Conservation (phyloP, 2,888 invertebrate species). For the Chymomyza procnemis region DNA sequence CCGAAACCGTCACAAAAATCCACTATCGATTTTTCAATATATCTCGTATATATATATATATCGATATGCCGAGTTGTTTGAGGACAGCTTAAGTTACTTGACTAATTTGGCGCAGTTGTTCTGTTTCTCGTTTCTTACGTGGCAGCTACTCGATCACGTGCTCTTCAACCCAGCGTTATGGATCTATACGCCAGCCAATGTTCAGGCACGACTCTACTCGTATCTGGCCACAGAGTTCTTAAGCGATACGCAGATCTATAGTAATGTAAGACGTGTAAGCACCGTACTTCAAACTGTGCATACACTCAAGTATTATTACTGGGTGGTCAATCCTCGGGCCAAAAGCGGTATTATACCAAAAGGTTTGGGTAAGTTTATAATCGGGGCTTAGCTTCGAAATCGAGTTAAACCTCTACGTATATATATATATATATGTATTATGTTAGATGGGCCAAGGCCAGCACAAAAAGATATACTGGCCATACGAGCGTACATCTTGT, state of each 20-base stretch:
- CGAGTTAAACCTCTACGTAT: background rate
- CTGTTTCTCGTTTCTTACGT: conserved; percentile 93
- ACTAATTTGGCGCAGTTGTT: conserved; percentile 86
- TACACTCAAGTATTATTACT: conserved; percentile 99
- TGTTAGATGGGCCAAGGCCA: conserved; percentile 93
- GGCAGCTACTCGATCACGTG: conserved; percentile 99
- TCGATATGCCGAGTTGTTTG: conserved; percentile 78
- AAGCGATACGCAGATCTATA: conserved; percentile 97
- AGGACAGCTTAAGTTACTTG: conserved; percentile 80
- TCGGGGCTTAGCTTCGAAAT: background rate
- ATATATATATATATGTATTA: fast-evolving
- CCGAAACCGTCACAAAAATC: background rate
- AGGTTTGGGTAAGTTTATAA: conserved; percentile 87
- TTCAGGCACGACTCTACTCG: conserved; percentile 96
- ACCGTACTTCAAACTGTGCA: conserved; percentile 99
- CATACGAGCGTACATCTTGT: conserved; percentile 95
- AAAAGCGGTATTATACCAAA: conserved; percentile 97
- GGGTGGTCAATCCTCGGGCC: conserved; percentile 96
- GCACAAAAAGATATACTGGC: conserved; percentile 95
- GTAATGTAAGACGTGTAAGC: conserved; percentile 96
- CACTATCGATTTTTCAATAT: conserved; percentile 8
- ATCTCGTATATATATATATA: background rate
- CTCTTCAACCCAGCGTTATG: conserved; percentile 99
- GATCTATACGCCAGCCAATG: conserved; percentile 98
- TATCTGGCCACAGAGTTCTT: conserved; percentile 99